These are phyloP conservation scores for Myotis davidii DNA, from an alignment of 2,113 vertebrate genomes.

Conservation along the genomic window DNA sequence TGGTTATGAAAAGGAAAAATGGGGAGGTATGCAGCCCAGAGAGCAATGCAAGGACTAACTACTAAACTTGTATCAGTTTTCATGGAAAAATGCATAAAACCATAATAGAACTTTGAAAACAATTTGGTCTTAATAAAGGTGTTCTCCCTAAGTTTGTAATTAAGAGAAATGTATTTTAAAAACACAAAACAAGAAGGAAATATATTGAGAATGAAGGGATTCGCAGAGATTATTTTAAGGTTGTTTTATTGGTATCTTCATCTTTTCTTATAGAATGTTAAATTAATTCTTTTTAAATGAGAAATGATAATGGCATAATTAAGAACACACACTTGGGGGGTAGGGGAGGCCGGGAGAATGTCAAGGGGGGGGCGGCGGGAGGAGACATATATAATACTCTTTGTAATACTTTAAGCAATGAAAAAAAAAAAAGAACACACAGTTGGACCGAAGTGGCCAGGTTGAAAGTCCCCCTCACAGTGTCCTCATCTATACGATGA, in stretches of 20 bases:
- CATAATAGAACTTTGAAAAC: not conserved
- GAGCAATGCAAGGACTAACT: not conserved
- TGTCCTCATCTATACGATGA: not conserved
- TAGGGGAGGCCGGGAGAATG: too few relatives aligned
- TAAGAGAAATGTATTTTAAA: not conserved
- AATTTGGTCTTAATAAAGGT: not conserved
- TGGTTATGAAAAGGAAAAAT: not conserved
- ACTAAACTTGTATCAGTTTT: not conserved
- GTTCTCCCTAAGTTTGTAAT: constrained; percentile 32
- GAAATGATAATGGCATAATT: not conserved
- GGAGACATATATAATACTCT: too few relatives aligned
- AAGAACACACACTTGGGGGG: not conserved
- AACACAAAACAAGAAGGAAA: not conserved
- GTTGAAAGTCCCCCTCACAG: not conserved
- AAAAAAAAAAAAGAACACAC: not conserved
- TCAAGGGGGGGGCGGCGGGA: too few relatives aligned
- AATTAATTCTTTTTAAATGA: not conserved
- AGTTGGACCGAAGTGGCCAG: not conserved
- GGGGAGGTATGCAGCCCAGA: not conserved
- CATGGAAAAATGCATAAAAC: not conserved
- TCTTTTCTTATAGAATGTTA: not conserved
- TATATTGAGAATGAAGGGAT: not conserved
- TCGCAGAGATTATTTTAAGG: not conserved
- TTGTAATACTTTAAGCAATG: too few relatives aligned
- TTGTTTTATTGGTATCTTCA: not conserved